These are phyloP conservation scores for Cephus nigrinus DNA, from an alignment of 2,888 invertebrate genomes.

Conservation along the genomic window DNA sequence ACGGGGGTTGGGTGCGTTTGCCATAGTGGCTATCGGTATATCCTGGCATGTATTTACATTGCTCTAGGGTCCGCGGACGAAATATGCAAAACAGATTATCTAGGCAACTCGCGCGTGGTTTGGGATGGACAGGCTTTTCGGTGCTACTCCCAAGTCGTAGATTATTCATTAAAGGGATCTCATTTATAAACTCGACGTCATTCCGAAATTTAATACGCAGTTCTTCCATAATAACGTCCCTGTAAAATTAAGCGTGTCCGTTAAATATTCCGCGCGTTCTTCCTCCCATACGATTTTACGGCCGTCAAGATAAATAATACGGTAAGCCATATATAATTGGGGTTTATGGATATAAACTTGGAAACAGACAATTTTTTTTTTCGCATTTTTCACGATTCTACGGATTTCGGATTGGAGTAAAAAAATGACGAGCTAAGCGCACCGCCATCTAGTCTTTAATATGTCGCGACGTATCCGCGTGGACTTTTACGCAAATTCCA, in stretches of 20 bases:
- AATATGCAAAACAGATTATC: constrained; percentile 60
- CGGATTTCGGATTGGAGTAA: not conserved
- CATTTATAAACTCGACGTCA: constrained; percentile 38
- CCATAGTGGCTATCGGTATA: not conserved
- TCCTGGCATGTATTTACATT: constrained; percentile 48
- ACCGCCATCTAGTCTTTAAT: not conserved
- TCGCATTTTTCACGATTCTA: not conserved
- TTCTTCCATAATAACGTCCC: constrained; percentile 34
- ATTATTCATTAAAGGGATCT: constrained; percentile 47
- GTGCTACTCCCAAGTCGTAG: constrained; percentile 33
- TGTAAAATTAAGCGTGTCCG: not conserved
- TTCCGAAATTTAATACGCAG: constrained; percentile 43
- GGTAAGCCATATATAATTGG: not conserved
- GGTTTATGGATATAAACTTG: not conserved
- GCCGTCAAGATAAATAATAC: not conserved
- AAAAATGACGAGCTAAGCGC: not conserved
- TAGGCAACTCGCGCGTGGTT: constrained; percentile 41
- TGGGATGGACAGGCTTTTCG: constrained; percentile 39
- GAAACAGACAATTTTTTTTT: not conserved
- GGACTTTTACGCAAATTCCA: not conserved
- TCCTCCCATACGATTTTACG: not conserved
- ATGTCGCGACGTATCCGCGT: not conserved
- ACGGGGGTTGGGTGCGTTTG: not conserved
- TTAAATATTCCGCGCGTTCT: not conserved
- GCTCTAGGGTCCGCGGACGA: constrained; percentile 40